Percentiles rank a stretch among this genome's conserved stretches.
These are phyloP conservation scores for Phengaris arion DNA, from an alignment of 2,888 invertebrate species.

Conservation along the genomic window DNA sequence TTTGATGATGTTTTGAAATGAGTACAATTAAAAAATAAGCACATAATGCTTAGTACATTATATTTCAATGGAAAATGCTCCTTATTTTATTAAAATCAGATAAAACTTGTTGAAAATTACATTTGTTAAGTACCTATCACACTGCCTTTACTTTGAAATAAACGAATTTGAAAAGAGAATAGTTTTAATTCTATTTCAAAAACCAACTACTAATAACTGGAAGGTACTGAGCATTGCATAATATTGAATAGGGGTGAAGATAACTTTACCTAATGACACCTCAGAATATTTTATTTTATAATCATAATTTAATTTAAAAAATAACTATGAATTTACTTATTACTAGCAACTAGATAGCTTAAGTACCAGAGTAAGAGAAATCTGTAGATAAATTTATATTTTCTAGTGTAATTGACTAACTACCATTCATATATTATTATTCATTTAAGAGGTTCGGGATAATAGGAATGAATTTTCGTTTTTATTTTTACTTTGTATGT, in stretches of 20 bases:
- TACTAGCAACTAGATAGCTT: too few relatives aligned
- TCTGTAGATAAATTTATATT: too few relatives aligned
- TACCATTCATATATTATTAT: too few relatives aligned
- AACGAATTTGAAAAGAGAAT: neutral
- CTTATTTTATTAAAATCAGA: neutral
- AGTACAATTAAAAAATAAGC: neutral
- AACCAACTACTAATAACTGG: neutral
- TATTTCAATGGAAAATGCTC: neutral
- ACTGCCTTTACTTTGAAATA: constrained; percentile 1
- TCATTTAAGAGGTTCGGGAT: too few relatives aligned
- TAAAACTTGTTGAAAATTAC: neutral
- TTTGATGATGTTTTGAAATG: neutral
- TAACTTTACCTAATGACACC: too few relatives aligned
- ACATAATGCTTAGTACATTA: neutral
- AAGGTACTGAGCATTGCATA: too few relatives aligned
- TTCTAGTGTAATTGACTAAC: too few relatives aligned
- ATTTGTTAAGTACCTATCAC: neutral
- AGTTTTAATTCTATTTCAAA: neutral
- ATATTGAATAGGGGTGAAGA: too few relatives aligned
- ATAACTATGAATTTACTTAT: too few relatives aligned
- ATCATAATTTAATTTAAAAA: too few relatives aligned
- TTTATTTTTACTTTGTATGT: neutral
- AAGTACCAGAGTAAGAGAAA: too few relatives aligned
- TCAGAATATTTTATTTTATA: too few relatives aligned
- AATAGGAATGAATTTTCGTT: neutral